These are phyloP conservation scores for Pelobates fuscus DNA, from an alignment of 2,113 vertebrate species.

Conservation along the genomic window DNA sequence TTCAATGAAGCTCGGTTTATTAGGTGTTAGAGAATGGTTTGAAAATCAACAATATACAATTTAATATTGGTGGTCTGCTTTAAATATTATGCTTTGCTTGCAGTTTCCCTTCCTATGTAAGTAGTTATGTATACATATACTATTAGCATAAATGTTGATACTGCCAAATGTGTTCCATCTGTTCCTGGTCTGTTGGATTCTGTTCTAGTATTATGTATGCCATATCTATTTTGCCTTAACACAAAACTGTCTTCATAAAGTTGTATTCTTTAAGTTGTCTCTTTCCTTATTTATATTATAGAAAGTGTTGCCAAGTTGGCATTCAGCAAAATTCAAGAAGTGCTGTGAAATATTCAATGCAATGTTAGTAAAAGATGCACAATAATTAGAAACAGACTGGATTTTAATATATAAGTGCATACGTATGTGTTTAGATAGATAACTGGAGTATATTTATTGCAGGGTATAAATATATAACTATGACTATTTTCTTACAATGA, in stretches of 20 bases:
- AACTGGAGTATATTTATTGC: no score
- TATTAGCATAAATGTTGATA: constrained; percentile 16
- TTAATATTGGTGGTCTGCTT: neutral
- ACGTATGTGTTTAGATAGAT: no score
- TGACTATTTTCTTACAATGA: no score
- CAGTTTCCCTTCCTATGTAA: neutral
- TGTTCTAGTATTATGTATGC: constrained; percentile 8
- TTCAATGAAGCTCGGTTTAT: neutral
- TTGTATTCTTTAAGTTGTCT: constrained; percentile 32
- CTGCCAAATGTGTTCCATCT: constrained; percentile 36
- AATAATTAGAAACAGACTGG: constrained; percentile 37
- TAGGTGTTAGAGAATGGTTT: neutral
- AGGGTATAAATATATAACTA: no score
- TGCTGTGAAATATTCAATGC: constrained; percentile 32
- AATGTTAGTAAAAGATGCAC: constrained; percentile 32
- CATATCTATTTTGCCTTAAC: constrained; percentile 40
- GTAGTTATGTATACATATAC: constrained; percentile 6
- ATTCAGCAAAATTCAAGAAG: constrained; percentile 29
- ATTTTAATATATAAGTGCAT: neutral
- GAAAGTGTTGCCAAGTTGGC: constrained; percentile 26
- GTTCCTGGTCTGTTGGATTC: constrained; percentile 9
- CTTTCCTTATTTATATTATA: constrained; percentile 33
- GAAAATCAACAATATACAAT: neutral
- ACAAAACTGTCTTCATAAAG: constrained; percentile 33
- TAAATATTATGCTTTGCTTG: neutral